Evolutionary conservation across 2,797 vertebrate species (phyloP).

Genomic region (Darevskia nairensis): DNA sequence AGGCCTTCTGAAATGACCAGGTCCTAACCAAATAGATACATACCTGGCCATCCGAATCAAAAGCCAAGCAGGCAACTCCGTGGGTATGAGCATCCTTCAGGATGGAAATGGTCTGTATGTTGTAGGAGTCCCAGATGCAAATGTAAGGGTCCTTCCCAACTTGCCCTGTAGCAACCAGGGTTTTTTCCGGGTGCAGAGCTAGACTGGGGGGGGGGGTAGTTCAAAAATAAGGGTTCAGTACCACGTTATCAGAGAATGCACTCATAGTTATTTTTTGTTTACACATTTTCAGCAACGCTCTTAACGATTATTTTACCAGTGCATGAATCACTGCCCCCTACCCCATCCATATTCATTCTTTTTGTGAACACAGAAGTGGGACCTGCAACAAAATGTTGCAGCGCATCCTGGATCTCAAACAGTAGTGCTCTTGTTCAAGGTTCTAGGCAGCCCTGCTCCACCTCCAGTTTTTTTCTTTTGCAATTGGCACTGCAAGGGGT

Average conservation of each 20-base stretch:
- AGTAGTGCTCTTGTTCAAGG: not conserved
- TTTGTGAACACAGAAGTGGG: not conserved
- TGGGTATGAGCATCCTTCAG: conserved; percentile 95
- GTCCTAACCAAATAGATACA: conserved; percentile 54
- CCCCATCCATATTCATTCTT: not conserved
- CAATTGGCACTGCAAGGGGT: not conserved
- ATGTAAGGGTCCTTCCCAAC: conserved; percentile 95
- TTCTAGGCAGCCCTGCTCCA: not conserved
- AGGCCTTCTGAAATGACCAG: not conserved
- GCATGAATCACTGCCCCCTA: not conserved
- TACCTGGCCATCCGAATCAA: conserved; percentile 95
- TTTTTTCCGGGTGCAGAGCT: conserved; percentile 93
- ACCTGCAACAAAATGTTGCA: not conserved
- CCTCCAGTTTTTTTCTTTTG: too few species aligned
- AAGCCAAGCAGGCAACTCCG: conserved; percentile 93
- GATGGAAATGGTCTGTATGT: conserved; percentile 91
- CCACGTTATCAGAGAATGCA: not conserved
- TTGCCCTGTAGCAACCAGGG: conserved; percentile 94
- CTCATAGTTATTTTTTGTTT: not conserved
- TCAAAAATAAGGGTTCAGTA: conserved; percentile 30
- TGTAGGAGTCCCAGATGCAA: conserved; percentile 95
- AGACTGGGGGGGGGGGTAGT: conserved; percentile 82
- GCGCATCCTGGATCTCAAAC: too few species aligned
- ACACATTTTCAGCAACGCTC: not conserved
- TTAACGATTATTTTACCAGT: not conserved